Percentiles rank a stretch among this genome's conserved stretches.
Conservation (phyloP, 2,888 invertebrate species). For the Latheticus oryzae region DNA sequence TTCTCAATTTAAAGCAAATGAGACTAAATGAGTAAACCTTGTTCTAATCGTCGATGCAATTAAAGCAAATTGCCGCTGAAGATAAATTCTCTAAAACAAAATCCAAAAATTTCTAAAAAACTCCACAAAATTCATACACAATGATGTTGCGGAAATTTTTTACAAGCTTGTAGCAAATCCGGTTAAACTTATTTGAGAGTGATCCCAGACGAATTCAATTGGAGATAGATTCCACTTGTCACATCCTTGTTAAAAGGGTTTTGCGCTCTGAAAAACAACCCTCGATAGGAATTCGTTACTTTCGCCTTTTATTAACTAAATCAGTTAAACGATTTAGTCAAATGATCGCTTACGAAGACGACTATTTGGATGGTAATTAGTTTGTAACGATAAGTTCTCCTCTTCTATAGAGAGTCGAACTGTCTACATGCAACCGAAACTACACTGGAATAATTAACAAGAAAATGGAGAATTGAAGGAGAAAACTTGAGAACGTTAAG, state of each 20-base stretch:
- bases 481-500: constrained; percentile 5
- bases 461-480: constrained; percentile 1
- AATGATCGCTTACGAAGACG: constrained; percentile 6
- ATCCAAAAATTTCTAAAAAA: no score
- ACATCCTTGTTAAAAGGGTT: constrained; percentile 25
- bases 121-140: no score
- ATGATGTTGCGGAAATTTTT: constrained; percentile 13
- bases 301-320: constrained; percentile 15
- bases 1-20: constrained; percentile 11
- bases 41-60: constrained; percentile 23
- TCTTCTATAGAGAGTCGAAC: constrained; percentile 14
- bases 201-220: constrained; percentile 18
- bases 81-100: no score
- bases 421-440: constrained; percentile 18
- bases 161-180: constrained; percentile 24
- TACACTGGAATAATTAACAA: constrained; percentile 16
- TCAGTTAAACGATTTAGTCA: constrained; percentile 18
- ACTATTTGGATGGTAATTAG: constrained; percentile 13
- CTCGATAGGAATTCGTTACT: constrained; percentile 10
- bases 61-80: constrained; percentile 12
- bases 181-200: constrained; percentile 17
- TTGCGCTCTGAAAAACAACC: constrained; percentile 12
- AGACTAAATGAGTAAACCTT: constrained; percentile 6
- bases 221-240: constrained; percentile 30
- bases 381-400: no score